Conservation (phyloP, 1,140 invertebrate genomes). For the Whitmania pigra region DNA sequence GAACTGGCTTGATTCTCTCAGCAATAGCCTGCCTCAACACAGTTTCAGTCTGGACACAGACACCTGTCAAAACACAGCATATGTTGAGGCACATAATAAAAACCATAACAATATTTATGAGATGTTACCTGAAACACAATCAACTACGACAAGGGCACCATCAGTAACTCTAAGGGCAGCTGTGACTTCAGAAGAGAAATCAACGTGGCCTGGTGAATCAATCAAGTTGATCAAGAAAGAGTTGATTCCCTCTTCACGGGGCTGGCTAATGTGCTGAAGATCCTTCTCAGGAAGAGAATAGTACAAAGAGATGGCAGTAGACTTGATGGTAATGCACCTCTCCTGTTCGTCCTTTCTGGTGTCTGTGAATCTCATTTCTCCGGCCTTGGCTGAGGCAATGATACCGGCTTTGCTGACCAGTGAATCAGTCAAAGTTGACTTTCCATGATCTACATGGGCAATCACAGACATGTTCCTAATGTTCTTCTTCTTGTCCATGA, state of each 20-base stretch:
- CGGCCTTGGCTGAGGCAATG: constrained; percentile 93
- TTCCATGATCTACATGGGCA: constrained; percentile 99
- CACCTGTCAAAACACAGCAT: constrained; percentile 52
- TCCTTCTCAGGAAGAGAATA: constrained; percentile 88
- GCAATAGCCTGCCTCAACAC: constrained; percentile 96
- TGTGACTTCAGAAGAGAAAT: constrained; percentile 97
- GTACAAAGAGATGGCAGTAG: constrained; percentile 98
- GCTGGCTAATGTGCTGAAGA: constrained; percentile 74
- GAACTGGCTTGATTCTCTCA: constrained; percentile 94
- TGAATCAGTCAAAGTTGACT: constrained; percentile 97
- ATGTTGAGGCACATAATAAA: background rate
- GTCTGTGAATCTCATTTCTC: constrained; percentile 97
- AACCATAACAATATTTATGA: background rate
- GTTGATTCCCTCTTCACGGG: constrained; percentile 55
- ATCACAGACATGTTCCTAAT: constrained; percentile 99
- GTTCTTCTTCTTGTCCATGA: constrained; percentile 99
- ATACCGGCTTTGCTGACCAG: constrained; percentile 99
- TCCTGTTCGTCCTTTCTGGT: constrained; percentile 99
- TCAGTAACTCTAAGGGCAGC: constrained; percentile 97
- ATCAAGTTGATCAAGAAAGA: constrained; percentile 99
- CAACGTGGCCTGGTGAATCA: constrained; percentile 97
- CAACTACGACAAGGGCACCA: constrained; percentile 96
- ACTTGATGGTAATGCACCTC: constrained; percentile 99
- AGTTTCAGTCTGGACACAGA: constrained; percentile 98
- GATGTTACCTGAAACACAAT: constrained; percentile 83